Evolutionary conservation across 1,140 invertebrate genomes (phyloP).

Genomic region (Caerostris darwini): DNA sequence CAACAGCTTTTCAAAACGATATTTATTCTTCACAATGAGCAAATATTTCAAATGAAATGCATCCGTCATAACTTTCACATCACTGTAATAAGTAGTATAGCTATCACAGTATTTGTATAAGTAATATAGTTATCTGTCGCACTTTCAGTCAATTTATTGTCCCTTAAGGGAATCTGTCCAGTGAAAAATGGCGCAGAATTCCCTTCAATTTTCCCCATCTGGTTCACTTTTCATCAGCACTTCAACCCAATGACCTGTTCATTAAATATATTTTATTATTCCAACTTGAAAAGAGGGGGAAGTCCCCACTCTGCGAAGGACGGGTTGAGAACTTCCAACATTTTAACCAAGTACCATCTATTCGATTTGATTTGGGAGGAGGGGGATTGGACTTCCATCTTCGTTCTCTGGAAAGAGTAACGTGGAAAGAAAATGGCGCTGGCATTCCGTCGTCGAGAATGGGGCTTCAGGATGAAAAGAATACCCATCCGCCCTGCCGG

Average conservation of each 20-base stretch:
- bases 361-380: neutral
- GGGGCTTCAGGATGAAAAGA: constrained; percentile 12
- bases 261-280: constrained; percentile 48
- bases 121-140: neutral
- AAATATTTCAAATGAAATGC: too few species aligned
- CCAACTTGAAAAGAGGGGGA: neutral
- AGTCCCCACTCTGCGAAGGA: neutral
- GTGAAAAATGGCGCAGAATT: neutral
- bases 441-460: neutral
- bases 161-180: neutral
- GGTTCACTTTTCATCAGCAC: neutral
- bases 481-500: neutral
- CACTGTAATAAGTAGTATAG: too few species aligned
- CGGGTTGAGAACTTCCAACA: neutral
- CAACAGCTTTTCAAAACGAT: too few species aligned
- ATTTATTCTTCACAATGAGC: too few species aligned
- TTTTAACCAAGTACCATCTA: constrained; percentile 19
- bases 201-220: neutral
- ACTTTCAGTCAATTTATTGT: neutral
- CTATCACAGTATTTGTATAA: too few species aligned
- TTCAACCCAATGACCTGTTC: constrained; percentile 41
- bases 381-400: constrained; percentile 17
- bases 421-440: neutral
- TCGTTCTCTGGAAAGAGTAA: constrained; percentile 11
- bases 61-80: too few species aligned